phyloP scores from a whole-genome alignment of 2,797 vertebrate genomes.

The Parambassis ranga region DNA sequence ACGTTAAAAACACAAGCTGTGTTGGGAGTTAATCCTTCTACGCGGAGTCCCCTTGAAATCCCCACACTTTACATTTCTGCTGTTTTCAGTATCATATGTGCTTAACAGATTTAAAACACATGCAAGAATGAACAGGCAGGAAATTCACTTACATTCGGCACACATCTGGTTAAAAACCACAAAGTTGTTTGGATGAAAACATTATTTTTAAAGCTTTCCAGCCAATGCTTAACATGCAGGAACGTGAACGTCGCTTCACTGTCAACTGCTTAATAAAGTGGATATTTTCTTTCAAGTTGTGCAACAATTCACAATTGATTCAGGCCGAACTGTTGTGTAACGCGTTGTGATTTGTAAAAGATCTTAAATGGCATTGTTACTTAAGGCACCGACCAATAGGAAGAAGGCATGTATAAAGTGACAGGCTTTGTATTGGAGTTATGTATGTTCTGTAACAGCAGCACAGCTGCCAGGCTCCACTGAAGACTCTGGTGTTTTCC shows the following conservation, averaged over 20 bases:
- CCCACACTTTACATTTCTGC: fast-evolving
- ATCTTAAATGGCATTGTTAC: background rate
- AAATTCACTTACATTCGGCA: background rate
- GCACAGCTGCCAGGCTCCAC: background rate
- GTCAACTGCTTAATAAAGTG: too few species aligned
- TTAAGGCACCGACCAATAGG: background rate
- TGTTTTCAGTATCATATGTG: background rate
- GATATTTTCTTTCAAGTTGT: too few species aligned
- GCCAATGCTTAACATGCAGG: too few species aligned
- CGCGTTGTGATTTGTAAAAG: background rate
- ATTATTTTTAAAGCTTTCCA: background rate
- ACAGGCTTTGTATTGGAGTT: background rate
- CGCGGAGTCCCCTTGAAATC: too few species aligned
- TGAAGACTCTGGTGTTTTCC: background rate
- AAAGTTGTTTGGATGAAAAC: background rate
- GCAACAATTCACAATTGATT: too few species aligned
- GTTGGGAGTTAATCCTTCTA: too few species aligned
- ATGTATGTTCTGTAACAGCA: background rate
- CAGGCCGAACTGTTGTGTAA: background rate
- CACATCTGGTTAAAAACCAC: background rate
- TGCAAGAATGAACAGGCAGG: fast-evolving
- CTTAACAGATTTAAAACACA: background rate
- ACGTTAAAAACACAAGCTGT: too few species aligned
- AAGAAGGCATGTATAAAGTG: background rate
- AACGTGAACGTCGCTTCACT: too few species aligned